A percentile compares a stretch with the other conserved stretches of the same genome.
Conservation (phyloP, 2,888 invertebrate species). For the Pheosia gnoma region DNA sequence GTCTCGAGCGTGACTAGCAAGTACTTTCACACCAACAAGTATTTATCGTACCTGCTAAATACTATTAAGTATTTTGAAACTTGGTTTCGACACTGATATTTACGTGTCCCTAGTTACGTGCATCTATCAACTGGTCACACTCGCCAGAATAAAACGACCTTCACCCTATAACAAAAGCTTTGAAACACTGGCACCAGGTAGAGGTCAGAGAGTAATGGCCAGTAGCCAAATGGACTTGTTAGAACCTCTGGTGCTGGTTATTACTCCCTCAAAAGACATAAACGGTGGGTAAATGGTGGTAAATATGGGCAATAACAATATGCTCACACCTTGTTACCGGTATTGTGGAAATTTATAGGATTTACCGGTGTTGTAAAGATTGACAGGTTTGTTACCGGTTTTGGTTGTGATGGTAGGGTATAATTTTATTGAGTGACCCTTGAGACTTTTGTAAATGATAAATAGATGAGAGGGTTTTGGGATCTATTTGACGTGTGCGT, state of each 20-base stretch:
- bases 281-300: slow-evolving; percentile 29
- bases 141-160: slow-evolving; percentile 32
- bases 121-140: slow-evolving; percentile 38
- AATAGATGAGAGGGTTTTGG: no score
- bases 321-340: slow-evolving; percentile 15
- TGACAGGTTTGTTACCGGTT: no score
- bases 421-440: no score
- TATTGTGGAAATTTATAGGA: slow-evolving; percentile 1
- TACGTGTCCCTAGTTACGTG: slow-evolving; percentile 16
- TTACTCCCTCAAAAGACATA: slow-evolving; percentile 38
- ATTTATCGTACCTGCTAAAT: no score
- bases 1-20: no score
- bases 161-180: slow-evolving; percentile 15
- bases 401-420: no score
- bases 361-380: not conserved
- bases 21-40: no score
- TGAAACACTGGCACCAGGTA: slow-evolving; percentile 11
- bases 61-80: no score
- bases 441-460: no score
- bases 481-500: no score
- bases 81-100: no score
- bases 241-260: slow-evolving; percentile 29
- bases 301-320: slow-evolving; percentile 24
- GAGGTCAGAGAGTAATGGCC: slow-evolving; percentile 30
- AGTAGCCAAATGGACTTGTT: slow-evolving; percentile 33